Percentiles rank a stretch among this genome's conserved stretches.
Conservation (phyloP, 2,888 invertebrate genomes). For the Apomyelois bistriatella region DNA sequence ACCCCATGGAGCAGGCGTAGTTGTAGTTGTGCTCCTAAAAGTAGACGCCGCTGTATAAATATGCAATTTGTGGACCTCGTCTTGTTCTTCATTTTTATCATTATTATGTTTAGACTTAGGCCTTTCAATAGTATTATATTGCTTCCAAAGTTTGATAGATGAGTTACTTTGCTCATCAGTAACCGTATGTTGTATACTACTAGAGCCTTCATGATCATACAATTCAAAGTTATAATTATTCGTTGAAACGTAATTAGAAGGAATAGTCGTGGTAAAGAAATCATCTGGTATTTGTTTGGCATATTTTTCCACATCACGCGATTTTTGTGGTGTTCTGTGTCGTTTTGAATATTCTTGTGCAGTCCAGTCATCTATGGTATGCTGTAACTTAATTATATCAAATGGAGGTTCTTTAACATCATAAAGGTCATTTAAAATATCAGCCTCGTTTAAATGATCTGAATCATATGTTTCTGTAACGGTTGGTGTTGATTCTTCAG, state of each 20-base stretch:
- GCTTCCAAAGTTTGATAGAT: slow-evolving; percentile 39
- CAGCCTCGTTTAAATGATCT: slow-evolving; percentile 65
- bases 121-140: slow-evolving; percentile 60
- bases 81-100: slow-evolving; percentile 44
- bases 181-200: slow-evolving; percentile 64
- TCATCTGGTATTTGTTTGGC: slow-evolving; percentile 89
- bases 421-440: slow-evolving; percentile 55
- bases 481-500: slow-evolving; percentile 40
- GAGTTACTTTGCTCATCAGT: slow-evolving; percentile 50
- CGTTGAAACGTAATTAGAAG: slow-evolving; percentile 52
- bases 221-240: slow-evolving; percentile 57
- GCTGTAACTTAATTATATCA: slow-evolving; percentile 87
- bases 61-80: slow-evolving; percentile 54
- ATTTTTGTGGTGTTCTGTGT: slow-evolving; percentile 66
- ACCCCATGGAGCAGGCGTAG: slow-evolving; percentile 81
- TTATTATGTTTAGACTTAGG: slow-evolving; percentile 41
- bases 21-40: slow-evolving; percentile 58
- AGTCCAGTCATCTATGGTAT: slow-evolving; percentile 92
- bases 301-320: slow-evolving; percentile 78
- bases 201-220: slow-evolving; percentile 71
- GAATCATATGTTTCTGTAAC: slow-evolving; percentile 72
- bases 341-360: slow-evolving; percentile 84
- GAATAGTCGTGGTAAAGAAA: slow-evolving; percentile 83
- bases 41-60: slow-evolving; percentile 68
- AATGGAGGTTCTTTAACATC: slow-evolving; percentile 80